phyloP scores from a whole-genome alignment of 2,113 vertebrate genomes.

The Montifringilla adamsi region DNA sequence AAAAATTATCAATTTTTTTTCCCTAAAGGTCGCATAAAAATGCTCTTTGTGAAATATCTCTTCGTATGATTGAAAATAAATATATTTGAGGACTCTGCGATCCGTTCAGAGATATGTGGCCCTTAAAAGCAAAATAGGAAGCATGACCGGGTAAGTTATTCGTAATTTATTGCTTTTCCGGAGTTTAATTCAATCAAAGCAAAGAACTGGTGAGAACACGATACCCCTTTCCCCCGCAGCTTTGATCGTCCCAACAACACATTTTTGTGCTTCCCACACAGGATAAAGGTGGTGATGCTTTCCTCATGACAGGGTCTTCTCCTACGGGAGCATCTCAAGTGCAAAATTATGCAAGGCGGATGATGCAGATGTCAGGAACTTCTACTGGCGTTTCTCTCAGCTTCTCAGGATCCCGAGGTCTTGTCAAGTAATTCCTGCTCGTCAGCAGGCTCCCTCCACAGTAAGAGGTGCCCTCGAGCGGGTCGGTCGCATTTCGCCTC shows the following conservation, averaged over 20 bases:
- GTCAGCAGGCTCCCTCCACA: not conserved
- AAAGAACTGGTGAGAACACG: not conserved
- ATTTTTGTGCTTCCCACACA: not conserved
- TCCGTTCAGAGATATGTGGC: not conserved
- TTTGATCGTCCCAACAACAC: not conserved
- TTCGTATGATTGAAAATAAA: not conserved
- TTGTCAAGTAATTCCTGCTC: not conserved
- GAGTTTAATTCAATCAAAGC: not conserved
- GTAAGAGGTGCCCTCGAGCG: not conserved
- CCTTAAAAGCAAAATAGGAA: not conserved
- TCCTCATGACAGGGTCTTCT: not conserved
- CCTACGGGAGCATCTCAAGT: not conserved
- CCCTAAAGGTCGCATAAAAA: not conserved
- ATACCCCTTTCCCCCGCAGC: not conserved
- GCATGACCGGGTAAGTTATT: not conserved
- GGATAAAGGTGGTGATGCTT: not conserved
- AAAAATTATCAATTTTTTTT: too few species aligned
- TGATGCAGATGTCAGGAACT: not conserved
- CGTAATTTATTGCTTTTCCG: not conserved
- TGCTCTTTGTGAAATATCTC: not conserved
- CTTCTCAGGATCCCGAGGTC: not conserved
- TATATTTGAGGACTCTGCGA: not conserved
- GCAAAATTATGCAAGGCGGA: not conserved
- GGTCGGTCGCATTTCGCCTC: not conserved
- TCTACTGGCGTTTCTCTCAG: not conserved